phyloP scores from a whole-genome alignment of 2,888 invertebrate species.

The Polyommatus icarus region DNA sequence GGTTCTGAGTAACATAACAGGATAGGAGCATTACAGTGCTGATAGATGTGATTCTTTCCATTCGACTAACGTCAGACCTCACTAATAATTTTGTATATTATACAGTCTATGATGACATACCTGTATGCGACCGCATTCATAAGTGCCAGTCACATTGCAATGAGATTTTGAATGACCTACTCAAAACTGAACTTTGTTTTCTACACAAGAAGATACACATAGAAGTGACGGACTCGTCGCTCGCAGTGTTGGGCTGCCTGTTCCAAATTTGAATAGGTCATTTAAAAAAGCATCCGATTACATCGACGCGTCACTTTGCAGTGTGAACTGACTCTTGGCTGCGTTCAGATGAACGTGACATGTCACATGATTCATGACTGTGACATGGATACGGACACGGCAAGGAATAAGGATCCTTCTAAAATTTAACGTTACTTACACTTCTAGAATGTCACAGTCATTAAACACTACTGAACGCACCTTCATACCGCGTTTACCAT shows the following conservation, averaged over 20 bases:
- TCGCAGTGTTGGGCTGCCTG: no score
- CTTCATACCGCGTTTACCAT: background rate
- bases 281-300: no score
- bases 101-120: constrained; percentile 5
- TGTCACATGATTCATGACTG: background rate
- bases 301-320: no score
- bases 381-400: background rate
- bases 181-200: background rate
- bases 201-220: no score
- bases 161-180: background rate
- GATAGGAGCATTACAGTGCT: background rate
- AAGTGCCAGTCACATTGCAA: background rate
- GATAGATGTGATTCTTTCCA: background rate
- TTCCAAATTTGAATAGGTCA: no score
- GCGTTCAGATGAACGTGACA: background rate
- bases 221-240: no score
- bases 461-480: background rate
- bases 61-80: background rate
- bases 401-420: background rate
- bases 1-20: background rate
- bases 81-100: background rate
- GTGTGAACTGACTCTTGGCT: no score
- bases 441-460: background rate
- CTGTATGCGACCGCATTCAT: background rate
- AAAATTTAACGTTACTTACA: background rate